phyloP scores from a whole-genome alignment of 2,113 vertebrate species.

The Taxidea taxus region DNA sequence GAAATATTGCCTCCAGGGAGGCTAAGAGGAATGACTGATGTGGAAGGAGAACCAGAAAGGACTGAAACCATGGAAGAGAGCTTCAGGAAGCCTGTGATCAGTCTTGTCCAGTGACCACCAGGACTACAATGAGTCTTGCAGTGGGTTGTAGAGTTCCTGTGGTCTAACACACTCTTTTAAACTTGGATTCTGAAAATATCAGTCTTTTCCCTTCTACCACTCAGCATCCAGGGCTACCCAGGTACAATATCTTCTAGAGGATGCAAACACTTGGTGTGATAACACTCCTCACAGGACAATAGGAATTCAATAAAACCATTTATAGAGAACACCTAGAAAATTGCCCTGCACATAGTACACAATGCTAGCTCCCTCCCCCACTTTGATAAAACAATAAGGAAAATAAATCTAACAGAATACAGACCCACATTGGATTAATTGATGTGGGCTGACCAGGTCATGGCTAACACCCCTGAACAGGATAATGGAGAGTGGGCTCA shows the following conservation, averaged over 20 bases:
- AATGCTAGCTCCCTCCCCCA: too few relatives aligned
- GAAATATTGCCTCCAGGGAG: background rate
- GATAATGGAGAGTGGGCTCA: background rate
- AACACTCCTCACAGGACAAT: background rate
- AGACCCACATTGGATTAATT: background rate
- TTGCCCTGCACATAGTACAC: background rate
- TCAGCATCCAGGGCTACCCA: background rate
- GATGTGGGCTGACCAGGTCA: background rate
- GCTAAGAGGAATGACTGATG: background rate
- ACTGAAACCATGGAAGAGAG: background rate
- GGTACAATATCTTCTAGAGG: background rate
- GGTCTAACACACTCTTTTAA: background rate
- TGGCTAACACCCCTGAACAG: background rate
- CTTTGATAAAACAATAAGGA: background rate
- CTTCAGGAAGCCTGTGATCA: background rate
- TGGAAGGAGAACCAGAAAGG: background rate
- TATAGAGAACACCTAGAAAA: background rate
- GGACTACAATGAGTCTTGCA: background rate
- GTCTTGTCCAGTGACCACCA: fast-evolving
- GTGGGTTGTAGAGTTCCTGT: background rate
- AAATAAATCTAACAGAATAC: background rate
- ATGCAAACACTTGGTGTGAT: background rate
- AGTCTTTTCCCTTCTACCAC: background rate
- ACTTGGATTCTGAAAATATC: background rate
- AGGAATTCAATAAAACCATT: background rate